Evolutionary conservation across 2,113 vertebrate genomes (phyloP), one percentile per base, ranked within the genome.

Genomic region (Micronycteris hirsuta): DNA sequence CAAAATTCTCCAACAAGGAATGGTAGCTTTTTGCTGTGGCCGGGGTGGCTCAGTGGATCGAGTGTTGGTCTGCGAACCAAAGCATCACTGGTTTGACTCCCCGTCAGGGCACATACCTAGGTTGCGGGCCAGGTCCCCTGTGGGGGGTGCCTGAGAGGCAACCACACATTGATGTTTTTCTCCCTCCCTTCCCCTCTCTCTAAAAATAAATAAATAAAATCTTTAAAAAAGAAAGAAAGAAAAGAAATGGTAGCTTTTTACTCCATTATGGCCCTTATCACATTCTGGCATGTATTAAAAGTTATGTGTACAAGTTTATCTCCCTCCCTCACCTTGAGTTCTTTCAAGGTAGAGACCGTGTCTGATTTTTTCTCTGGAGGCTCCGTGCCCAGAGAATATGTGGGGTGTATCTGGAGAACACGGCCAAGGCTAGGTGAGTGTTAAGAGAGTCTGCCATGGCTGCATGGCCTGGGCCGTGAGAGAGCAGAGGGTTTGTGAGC

Each of bases 391-490:
- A 71, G 52, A 88, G 45, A 70, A 9, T n/a, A 38, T 43, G 33
- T 5, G 7, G 36, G 16, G 33, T n/a, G 4, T 56, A 2, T 38
- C 43, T 74, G 47, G 76, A 91, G 76, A 63, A 63, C 70, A 61
- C 1, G 8, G 38, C 28, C 31, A 78, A 52, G 87, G n/a, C 16
- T 11, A 4, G 41, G 36, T 11, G 41, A 78, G 22, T 12, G 9
- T 68, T 54, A 24, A 58, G 20, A 28, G 12, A 68, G 31, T 9
- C 65, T 13, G 28, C 24, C 1, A 0, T 52, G 43, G 86, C 38
- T 0, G 15, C 1, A 0, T 3, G 41, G 47, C 76, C 7, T 7
- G 38, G 15, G 43, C 77, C 36, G 12, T 24, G 12, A 5, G 0
- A 0, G 38, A 61, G 58, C 67, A 24, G 22, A 1, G 10, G 3